Conservation (phyloP, 2,113 vertebrate genomes). For the Cryptotis parvus region DNA sequence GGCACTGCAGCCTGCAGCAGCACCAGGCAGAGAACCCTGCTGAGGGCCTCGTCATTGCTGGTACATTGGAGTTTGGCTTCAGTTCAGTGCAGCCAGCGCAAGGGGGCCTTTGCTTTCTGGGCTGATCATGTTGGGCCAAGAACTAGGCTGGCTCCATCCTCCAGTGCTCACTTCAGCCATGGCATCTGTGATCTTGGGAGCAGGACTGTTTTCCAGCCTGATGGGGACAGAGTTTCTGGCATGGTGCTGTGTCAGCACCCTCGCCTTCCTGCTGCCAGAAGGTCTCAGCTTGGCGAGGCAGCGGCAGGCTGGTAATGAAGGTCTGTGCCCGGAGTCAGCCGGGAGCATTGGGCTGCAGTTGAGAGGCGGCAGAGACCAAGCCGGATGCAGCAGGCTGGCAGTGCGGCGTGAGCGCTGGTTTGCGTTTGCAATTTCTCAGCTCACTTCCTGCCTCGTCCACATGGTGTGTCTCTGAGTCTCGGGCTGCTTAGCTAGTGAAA, state of each 20-base stretch:
- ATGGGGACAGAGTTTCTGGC: neutral
- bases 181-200: neutral
- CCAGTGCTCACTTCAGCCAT: neutral
- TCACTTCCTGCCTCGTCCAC: neutral
- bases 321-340: too few species aligned
- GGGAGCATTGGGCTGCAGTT: too few species aligned
- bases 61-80: rapidly evolving
- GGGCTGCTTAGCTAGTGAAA: neutral
- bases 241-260: neutral
- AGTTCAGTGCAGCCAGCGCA: neutral
- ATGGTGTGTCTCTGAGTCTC: neutral
- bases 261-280: rapidly evolving
- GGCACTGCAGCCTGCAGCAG: too few species aligned
- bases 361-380: too few species aligned
- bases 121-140: neutral
- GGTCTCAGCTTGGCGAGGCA: neutral
- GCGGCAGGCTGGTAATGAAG: too few species aligned
- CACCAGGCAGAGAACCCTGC: too few species aligned
- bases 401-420: neutral
- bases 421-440: neutral
- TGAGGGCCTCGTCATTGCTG: neutral
- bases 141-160: neutral
- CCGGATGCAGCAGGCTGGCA: too few species aligned
- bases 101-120: neutral
- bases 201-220: neutral